These are phyloP conservation scores for Xyrauchen texanus DNA, from an alignment of 2,113 vertebrate genomes.

Conservation along the genomic window DNA sequence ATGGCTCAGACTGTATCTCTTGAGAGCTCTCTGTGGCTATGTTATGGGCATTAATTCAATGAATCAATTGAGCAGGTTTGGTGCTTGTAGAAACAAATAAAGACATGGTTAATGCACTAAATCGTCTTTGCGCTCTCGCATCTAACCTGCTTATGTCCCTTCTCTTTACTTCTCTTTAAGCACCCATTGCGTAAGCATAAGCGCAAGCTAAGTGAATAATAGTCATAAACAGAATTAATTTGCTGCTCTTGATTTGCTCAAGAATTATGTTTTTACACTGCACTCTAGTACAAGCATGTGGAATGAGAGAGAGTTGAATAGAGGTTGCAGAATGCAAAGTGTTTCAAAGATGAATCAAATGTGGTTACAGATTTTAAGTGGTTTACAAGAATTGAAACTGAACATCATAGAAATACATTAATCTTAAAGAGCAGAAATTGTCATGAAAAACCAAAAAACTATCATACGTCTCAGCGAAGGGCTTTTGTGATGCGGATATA, in stretches of 20 bases:
- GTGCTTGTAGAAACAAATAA: not conserved
- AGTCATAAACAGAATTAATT: not conserved
- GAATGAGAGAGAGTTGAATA: not conserved
- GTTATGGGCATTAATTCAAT: not conserved
- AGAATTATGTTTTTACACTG: constrained; percentile 14
- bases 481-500: no score
- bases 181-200: not conserved
- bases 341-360: not conserved
- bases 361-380: not conserved
- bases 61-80: not conserved
- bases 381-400: constrained; percentile 9
- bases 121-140: not conserved
- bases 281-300: constrained; percentile 1
- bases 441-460: not conserved
- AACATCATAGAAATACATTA: not conserved
- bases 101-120: not conserved
- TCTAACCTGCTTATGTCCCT: constrained; percentile 1
- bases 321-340: not conserved
- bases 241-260: constrained; percentile 12
- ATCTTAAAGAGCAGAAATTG: not conserved
- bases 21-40: not conserved
- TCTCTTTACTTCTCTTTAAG: not conserved
- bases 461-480: no score
- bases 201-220: not conserved
- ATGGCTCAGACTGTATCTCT: not conserved